A percentile compares a stretch with the other conserved stretches of the same genome.
Evolutionary conservation across 2,888 invertebrate genomes (phyloP).

Genomic region (Cosmorhoe ocellata): DNA sequence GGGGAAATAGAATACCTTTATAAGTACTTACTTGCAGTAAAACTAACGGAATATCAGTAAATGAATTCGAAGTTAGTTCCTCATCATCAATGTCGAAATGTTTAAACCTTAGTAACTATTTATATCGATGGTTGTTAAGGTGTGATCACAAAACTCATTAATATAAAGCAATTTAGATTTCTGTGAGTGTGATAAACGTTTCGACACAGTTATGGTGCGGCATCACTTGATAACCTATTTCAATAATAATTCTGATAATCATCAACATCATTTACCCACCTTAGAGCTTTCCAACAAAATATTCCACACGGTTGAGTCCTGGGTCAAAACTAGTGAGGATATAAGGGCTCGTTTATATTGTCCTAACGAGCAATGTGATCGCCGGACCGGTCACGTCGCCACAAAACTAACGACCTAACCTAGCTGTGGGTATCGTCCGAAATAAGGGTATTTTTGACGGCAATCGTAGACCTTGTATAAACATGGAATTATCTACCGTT

Average conservation of each 20-base stretch:
- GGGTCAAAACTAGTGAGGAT: constrained; percentile 8
- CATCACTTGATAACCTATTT: too few relatives aligned
- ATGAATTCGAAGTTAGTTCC: neutral
- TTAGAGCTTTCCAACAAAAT: neutral
- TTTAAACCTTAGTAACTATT: too few relatives aligned
- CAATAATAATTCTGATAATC: too few relatives aligned
- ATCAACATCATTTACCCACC: too few relatives aligned
- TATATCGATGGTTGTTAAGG: too few relatives aligned
- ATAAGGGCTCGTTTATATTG: constrained; percentile 21
- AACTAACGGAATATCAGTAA: neutral
- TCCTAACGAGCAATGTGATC: constrained; percentile 21
- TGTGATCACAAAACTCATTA: too few relatives aligned
- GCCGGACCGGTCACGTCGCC: constrained; percentile 24
- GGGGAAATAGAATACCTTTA: too few relatives aligned
- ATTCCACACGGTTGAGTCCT: constrained; percentile 6
- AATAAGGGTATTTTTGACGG: constrained; percentile 19
- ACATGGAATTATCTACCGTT: constrained; percentile 15
- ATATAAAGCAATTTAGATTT: too few relatives aligned
- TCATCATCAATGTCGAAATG: too few relatives aligned
- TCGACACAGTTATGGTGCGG: too few relatives aligned
- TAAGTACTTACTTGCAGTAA: constrained; percentile 5
- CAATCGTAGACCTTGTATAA: constrained; percentile 11
- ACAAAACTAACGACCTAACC: constrained; percentile 25
- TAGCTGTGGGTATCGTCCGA: constrained; percentile 8
- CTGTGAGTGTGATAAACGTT: too few relatives aligned